These are phyloP conservation scores for Malacoctenus gilli DNA, from an alignment of 2,797 vertebrate genomes.

Conservation along the genomic window DNA sequence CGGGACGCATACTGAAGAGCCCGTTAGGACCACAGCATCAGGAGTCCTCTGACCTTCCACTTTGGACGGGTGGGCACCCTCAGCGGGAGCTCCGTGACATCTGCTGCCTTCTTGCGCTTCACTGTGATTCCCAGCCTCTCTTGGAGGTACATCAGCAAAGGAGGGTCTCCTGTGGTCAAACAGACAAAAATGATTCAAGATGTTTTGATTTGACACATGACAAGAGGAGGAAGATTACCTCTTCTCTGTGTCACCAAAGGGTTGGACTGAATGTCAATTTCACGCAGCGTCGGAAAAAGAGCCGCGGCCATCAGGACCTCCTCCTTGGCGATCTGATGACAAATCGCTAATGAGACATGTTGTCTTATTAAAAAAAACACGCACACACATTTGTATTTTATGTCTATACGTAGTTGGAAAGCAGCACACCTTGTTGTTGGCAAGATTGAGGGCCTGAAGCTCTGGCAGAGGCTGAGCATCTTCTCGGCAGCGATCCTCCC, in stretches of 20 bases:
- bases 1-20: too few relatives aligned
- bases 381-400: too few relatives aligned
- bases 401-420: too few relatives aligned
- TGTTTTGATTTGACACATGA: too few relatives aligned
- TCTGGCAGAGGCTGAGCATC: constrained; percentile 79
- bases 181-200: constrained; percentile 5
- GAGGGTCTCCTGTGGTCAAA: constrained; percentile 77
- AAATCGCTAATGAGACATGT: constrained; percentile 23
- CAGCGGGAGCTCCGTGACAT: constrained; percentile 60
- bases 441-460: constrained; percentile 84
- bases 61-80: constrained; percentile 68
- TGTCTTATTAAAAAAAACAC: background rate
- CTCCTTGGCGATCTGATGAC: constrained; percentile 83
- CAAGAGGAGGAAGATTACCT: constrained; percentile 76
- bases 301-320: constrained; percentile 83
- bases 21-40: too few relatives aligned
- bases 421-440: constrained; percentile 85
- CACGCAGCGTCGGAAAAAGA: constrained; percentile 83
- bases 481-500: constrained; percentile 22
- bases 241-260: constrained; percentile 80
- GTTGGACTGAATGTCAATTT: constrained; percentile 87
- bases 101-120: constrained; percentile 64
- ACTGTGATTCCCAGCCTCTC: constrained; percentile 83
- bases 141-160: constrained; percentile 84
- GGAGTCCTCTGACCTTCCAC: constrained; percentile 76